A percentile compares a stretch with the other conserved stretches of the same genome.
These are phyloP conservation scores for Spicauda simplicius DNA, from an alignment of 2,888 invertebrate genomes.

Conservation along the genomic window DNA sequence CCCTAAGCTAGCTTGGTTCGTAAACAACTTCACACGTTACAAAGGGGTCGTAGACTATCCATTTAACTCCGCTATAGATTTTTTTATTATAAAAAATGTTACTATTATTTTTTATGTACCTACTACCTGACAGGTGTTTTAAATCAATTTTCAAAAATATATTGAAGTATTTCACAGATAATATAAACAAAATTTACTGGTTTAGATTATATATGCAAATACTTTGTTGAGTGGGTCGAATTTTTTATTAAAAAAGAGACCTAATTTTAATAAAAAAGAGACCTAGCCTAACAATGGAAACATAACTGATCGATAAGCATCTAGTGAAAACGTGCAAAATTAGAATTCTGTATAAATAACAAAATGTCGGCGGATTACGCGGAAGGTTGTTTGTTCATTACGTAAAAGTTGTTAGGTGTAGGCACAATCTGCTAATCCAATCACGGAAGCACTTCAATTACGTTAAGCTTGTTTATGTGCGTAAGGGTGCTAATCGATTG, in stretches of 20 bases:
- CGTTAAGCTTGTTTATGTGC: constrained; percentile 63
- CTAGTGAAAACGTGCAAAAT: background rate
- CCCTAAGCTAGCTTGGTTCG: constrained; percentile 20
- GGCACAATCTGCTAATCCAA: constrained; percentile 64
- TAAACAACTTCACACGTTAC: constrained; percentile 17
- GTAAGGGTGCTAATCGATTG: constrained; percentile 72
- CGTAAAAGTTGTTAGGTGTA: constrained; percentile 43
- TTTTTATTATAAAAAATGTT: background rate
- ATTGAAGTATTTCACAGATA: too few relatives aligned
- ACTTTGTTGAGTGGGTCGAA: too few relatives aligned
- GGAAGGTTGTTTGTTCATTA: constrained; percentile 37
- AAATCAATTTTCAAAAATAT: too few relatives aligned
- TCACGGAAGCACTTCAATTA: constrained; percentile 74
- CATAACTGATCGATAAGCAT: background rate
- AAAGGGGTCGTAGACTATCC: background rate
- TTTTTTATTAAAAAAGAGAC: background rate
- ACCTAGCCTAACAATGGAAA: background rate
- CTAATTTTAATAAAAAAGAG: background rate
- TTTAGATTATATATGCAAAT: too few relatives aligned
- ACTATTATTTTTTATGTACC: too few relatives aligned
- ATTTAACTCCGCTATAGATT: background rate
- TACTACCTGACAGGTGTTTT: too few relatives aligned
- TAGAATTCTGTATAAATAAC: background rate
- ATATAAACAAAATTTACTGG: too few relatives aligned
- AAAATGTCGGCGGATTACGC: constrained; percentile 8